These are phyloP conservation scores for Aurelia coerulea DNA, from an alignment of 30 jellyfish, hydroid and myxozoan species.

Conservation along the genomic window DNA sequence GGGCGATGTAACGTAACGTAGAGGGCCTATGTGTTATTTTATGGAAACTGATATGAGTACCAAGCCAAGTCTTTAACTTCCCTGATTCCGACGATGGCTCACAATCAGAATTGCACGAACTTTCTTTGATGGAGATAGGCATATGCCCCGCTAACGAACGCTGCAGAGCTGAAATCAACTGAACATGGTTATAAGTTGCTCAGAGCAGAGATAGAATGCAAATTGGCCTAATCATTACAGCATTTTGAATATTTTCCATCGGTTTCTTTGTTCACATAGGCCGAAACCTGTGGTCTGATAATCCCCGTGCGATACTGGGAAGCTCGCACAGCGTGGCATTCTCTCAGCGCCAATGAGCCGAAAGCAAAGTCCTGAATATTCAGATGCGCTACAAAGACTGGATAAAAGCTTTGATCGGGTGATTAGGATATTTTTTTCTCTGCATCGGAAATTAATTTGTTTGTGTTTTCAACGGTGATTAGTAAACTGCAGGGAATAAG, in stretches of 20 bases:
- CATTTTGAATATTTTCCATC: background rate
- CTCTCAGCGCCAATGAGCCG: conserved; percentile 4
- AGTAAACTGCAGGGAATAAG: background rate
- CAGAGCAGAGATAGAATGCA: too few species aligned
- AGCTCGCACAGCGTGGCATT: conserved; percentile 24
- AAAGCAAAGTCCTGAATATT: conserved; percentile 4
- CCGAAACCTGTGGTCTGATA: conserved; percentile 5
- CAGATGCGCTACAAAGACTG: conserved; percentile 27
- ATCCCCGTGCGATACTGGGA: conserved; percentile 31
- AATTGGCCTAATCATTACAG: background rate
- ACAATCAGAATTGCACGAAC: too few species aligned
- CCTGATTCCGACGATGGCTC: too few species aligned
- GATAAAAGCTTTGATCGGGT: conserved; percentile 71
- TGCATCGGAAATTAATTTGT: background rate
- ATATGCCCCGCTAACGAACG: too few species aligned
- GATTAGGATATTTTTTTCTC: background rate
- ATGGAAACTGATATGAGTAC: too few species aligned
- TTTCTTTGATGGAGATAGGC: too few species aligned
- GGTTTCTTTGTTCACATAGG: conserved; percentile 4
- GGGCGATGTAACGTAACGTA: too few species aligned
- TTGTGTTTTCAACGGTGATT: background rate
- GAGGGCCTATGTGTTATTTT: too few species aligned
- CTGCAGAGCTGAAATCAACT: too few species aligned
- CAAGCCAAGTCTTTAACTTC: too few species aligned
- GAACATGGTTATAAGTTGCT: too few species aligned